phyloP scores from a whole-genome alignment of 2,888 invertebrate genomes.

The Raillietiella orientalis region DNA sequence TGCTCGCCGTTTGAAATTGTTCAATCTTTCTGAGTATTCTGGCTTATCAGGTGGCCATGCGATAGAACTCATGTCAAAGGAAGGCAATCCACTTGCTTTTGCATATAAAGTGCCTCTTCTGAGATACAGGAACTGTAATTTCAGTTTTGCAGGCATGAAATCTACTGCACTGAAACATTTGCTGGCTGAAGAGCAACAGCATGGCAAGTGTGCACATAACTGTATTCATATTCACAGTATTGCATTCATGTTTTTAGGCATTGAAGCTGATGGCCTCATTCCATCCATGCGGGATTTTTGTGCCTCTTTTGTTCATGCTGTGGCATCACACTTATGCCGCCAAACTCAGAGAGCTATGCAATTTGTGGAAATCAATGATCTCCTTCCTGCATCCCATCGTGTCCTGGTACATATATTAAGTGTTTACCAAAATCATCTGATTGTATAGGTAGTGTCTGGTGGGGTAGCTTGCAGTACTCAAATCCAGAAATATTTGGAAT shows the following conservation, averaged over 20 bases:
- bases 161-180: slow-evolving; percentile 23
- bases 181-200: slow-evolving; percentile 20
- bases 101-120: slow-evolving; percentile 28
- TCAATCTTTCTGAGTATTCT: slow-evolving; percentile 35
- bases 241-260: no score
- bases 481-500: slow-evolving; percentile 30
- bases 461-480: slow-evolving; percentile 82
- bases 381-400: slow-evolving; percentile 23
- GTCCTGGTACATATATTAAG: slow-evolving; percentile 18
- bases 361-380: slow-evolving; percentile 24
- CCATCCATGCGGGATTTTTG: slow-evolving; percentile 46
- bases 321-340: slow-evolving; percentile 42
- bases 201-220: slow-evolving; percentile 14
- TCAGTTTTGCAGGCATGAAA: slow-evolving; percentile 59
- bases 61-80: slow-evolving; percentile 44
- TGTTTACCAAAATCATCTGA: slow-evolving; percentile 7
- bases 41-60: slow-evolving; percentile 47
- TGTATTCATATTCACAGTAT: no score
- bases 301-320: slow-evolving; percentile 40
- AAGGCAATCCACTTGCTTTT: slow-evolving; percentile 27
- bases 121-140: slow-evolving; percentile 41
- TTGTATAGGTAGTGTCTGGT: slow-evolving; percentile 45
- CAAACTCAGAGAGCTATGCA: slow-evolving; percentile 50
- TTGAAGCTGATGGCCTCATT: slow-evolving; percentile 31
- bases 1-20: slow-evolving; percentile 48